A percentile compares a stretch with the other conserved stretches of the same genome.
Conservation (phyloP, 2,113 vertebrate species). For the Anolis sagrei region DNA sequence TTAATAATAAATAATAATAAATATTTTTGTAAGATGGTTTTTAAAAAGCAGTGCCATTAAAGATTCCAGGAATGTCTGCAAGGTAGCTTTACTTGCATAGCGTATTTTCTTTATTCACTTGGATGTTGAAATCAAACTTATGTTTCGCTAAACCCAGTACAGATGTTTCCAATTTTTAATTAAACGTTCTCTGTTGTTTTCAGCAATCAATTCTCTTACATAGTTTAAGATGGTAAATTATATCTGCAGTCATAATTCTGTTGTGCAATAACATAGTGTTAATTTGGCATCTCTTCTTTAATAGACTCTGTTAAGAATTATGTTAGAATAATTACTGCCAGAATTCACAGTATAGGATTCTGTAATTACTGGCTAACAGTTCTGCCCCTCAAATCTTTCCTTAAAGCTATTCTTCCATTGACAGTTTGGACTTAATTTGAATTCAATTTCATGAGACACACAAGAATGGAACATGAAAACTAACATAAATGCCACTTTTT, state of each 20-base stretch:
- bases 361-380: slow-evolving; percentile 75
- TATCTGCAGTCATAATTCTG: slow-evolving; percentile 68
- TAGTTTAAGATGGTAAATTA: slow-evolving; percentile 66
- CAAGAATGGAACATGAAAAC: slow-evolving; percentile 66
- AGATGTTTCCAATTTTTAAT: slow-evolving; percentile 65
- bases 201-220: slow-evolving; percentile 60
- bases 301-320: slow-evolving; percentile 73
- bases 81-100: neutral
- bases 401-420: slow-evolving; percentile 70
- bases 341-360: slow-evolving; percentile 65
- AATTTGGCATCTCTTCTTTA: slow-evolving; percentile 73
- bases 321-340: slow-evolving; percentile 77
- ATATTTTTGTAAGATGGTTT: neutral
- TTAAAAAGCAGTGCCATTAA: neutral
- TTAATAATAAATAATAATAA: no score
- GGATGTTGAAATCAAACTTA: slow-evolving; percentile 26
- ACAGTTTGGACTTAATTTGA: slow-evolving; percentile 67
- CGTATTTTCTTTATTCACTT: neutral
- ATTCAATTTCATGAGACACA: slow-evolving; percentile 58
- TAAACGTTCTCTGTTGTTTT: slow-evolving; percentile 65
- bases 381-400: slow-evolving; percentile 72
- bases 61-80: neutral
- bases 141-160: slow-evolving; percentile 36
- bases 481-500: slow-evolving; percentile 53
- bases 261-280: slow-evolving; percentile 67